Conservation (phyloP, 2,113 vertebrate genomes). For the Pelusios castaneus region DNA sequence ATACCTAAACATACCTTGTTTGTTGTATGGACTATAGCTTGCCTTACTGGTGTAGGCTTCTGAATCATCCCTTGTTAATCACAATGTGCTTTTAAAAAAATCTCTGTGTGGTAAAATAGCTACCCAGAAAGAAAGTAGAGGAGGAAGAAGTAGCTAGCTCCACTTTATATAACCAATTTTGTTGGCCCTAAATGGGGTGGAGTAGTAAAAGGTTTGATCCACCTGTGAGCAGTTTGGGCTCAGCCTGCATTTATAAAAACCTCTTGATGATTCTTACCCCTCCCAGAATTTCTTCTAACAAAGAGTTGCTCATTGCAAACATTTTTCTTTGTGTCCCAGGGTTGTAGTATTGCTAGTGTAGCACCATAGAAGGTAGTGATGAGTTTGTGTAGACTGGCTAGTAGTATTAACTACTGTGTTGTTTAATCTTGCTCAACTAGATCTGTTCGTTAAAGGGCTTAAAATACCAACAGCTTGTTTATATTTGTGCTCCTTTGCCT, state of each 20-base stretch:
- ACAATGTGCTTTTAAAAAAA: background rate
- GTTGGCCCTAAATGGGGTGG: background rate
- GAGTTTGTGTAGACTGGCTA: background rate
- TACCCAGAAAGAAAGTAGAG: background rate
- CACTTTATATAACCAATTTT: background rate
- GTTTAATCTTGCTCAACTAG: background rate
- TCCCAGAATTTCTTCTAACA: background rate
- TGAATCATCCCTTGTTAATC: background rate
- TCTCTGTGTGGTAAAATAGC: conserved; percentile 1
- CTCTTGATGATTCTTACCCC: background rate
- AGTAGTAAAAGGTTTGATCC: background rate
- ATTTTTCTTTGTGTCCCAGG: background rate
- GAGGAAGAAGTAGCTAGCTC: background rate
- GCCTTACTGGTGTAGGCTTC: background rate
- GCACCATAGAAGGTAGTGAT: background rate
- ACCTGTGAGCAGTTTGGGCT: background rate
- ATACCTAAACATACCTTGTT: background rate
- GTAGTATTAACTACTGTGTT: background rate
- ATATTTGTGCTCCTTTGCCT: background rate
- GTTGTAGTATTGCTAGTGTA: background rate
- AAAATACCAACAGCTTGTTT: background rate
- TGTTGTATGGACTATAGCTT: background rate
- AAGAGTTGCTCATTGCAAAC: background rate
- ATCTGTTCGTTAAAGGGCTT: background rate
- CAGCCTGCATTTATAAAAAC: background rate